Base-by-base conservation (phyloP, 2,888 invertebrate genomes). In the Rotaria magnacalcarata region DNA sequence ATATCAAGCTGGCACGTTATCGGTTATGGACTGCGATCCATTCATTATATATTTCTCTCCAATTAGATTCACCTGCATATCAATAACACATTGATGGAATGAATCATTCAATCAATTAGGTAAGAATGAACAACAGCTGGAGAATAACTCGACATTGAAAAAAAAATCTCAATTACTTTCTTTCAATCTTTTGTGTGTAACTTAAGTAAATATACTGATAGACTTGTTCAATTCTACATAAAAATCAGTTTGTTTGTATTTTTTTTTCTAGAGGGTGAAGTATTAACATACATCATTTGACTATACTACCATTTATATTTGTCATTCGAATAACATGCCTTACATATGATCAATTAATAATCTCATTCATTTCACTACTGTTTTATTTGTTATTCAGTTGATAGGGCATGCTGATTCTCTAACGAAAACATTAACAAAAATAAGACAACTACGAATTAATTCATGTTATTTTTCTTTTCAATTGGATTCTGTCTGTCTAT, bases 41-140 rank as follows among this genome's bases (percentile, higher is more conserved):
- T 67, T 67, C 67, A 67, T 67, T 16, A 67, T 67, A 67, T 67
- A 67, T 41, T 67, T 67, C 19, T 67, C 67, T 34, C 67, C 24
- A 67, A 67, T 67, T 67, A 27, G 34, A 67, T 67, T 34, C 67
- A 27, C 67, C 19, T 34, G 16, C 67, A 4, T 67, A 67, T 67
- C 67, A 41, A 67, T 41, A 56, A 56, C 6, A 24, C 7, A 56
- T 21, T 56, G 5, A 56, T 56, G 0, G 6, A 56, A 67, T 67
- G 67, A 67, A 67, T 24, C 7, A 67, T 34, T 67, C 67, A 5
- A 67, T 67, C 67, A 67, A 67, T 67, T 67, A 67, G 7, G 34
- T 14, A 34, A 41, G 6, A 19, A 34, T 41, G 27, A 27, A 67
- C 34, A 4, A 41, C 67, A 67, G 34, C 67, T 67, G 67, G 2